These are phyloP conservation scores for Thymelicus acteon DNA, from an alignment of 2,888 invertebrate species.

Conservation along the genomic window DNA sequence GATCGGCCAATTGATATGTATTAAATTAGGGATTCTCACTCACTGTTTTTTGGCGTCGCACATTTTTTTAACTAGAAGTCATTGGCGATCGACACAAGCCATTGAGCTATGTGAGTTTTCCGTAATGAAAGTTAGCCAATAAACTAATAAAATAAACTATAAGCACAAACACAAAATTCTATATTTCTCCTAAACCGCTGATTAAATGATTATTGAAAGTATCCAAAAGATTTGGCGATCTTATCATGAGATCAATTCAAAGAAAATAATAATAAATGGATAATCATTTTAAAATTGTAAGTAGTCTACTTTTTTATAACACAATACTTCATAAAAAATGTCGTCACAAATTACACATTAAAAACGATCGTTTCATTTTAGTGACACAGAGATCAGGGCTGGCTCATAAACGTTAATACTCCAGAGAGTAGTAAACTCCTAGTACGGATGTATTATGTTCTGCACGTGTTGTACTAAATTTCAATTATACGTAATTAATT, in stretches of 20 bases:
- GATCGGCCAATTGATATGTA: too few species aligned
- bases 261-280: neutral
- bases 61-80: too few species aligned
- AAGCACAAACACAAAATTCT: too few species aligned
- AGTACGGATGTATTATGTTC: conserved; percentile 47
- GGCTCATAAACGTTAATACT: conserved; percentile 54
- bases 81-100: too few species aligned
- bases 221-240: too few species aligned
- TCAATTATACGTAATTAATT: conserved; percentile 40
- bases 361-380: conserved; percentile 60
- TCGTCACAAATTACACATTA: conserved; percentile 61
- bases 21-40: too few species aligned
- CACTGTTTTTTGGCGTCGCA: too few species aligned
- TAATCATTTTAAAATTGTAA: conserved; percentile 65
- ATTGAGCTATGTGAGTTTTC: too few species aligned
- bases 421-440: conserved; percentile 49
- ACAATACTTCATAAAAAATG: conserved; percentile 69
- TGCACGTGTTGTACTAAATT: conserved; percentile 57
- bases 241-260: neutral
- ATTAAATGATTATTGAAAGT: too few species aligned
- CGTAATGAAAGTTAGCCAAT: too few species aligned
- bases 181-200: too few species aligned
- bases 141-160: too few species aligned
- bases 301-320: conserved; percentile 57
- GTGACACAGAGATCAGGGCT: conserved; percentile 43